Base-by-base conservation (phyloP, 2,797 vertebrate species). In the Todus mexicanus region DNA sequence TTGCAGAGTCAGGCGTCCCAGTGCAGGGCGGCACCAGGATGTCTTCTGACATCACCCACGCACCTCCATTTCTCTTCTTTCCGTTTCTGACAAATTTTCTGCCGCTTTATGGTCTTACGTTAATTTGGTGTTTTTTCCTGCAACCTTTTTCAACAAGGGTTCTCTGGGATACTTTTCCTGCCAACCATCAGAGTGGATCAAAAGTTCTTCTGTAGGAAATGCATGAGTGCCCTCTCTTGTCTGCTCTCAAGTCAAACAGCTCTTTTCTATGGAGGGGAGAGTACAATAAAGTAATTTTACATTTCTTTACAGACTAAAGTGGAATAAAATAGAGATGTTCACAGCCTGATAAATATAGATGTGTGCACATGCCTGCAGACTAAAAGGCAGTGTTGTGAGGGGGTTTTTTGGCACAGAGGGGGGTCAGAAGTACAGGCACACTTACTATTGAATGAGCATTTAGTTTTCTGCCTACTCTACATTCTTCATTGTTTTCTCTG, bases 201-300 rank as follows among this genome's bases (percentile, higher is more conserved):
- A 35, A 87, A 71, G 43, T 9, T 31, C 40, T 48, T 47, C 9
- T 27, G 90, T 94, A 31, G 48, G 89, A 96, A 98, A 95, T 88
- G 93, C 96, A 54, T 77, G 96, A 97, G 93, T 95, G 98, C 97
- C 97, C 96, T 92, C 97, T 95, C 77, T 96, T 80, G 97, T 87
- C 94, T 82, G 56, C 25, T 81, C 51, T 26, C 80, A 77, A 73
- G 89, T 84, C 94, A 91, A 96, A 71, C 94, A 92, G 9, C 54
- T 68, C 88, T 90, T 84, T 47, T 89, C 56, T 50, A 1, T 12
- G 23, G 53, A 74, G 12, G 12, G 21, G 17, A 79, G 26, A 90
- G 59, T 10, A 48, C 33, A 89, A 87, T 53, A 74, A 56, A 89
- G 22, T 23, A 37, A 59, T n/a, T 61, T 91, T 65, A 75, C 45